Percentiles rank a stretch among this genome's conserved stretches.
Evolutionary conservation across 2,888 invertebrate genomes (phyloP).

Genomic region (Himalopsyche anomala): DNA sequence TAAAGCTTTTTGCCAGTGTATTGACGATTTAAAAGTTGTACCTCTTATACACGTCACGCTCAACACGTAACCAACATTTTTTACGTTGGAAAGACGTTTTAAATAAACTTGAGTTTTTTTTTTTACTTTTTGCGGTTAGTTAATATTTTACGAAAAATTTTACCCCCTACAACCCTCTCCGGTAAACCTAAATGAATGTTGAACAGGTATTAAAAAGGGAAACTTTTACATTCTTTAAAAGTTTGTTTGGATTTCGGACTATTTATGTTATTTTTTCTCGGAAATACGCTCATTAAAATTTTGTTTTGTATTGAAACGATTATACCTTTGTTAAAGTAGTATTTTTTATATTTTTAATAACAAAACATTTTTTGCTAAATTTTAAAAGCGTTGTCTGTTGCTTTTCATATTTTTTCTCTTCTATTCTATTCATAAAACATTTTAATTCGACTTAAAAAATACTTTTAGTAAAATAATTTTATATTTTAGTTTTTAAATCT

Average conservation of each 20-base stretch:
- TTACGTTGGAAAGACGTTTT: background rate
- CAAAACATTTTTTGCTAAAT: background rate
- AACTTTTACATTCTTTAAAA: conserved; percentile 15
- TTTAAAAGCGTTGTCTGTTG: no score
- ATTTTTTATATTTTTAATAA: background rate
- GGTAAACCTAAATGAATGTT: background rate
- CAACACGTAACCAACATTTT: background rate
- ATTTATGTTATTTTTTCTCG: background rate
- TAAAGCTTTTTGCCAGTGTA: no score
- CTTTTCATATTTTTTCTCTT: no score
- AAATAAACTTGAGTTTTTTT: background rate
- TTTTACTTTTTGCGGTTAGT: background rate
- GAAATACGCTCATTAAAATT: conserved; percentile 3
- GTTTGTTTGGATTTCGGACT: conserved; percentile 11
- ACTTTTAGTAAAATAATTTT: no score
- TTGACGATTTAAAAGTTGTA: background rate
- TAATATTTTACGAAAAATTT: conserved; percentile 4
- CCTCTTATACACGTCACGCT: background rate
- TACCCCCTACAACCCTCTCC: background rate
- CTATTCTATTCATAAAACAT: no score
- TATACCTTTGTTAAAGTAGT: background rate
- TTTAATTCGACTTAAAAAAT: no score
- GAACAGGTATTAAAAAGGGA: background rate
- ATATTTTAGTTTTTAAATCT: no score
- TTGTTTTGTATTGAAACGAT: background rate